phyloP scores from a whole-genome alignment of 1,140 invertebrate genomes.

The Calosoma granatense region DNA sequence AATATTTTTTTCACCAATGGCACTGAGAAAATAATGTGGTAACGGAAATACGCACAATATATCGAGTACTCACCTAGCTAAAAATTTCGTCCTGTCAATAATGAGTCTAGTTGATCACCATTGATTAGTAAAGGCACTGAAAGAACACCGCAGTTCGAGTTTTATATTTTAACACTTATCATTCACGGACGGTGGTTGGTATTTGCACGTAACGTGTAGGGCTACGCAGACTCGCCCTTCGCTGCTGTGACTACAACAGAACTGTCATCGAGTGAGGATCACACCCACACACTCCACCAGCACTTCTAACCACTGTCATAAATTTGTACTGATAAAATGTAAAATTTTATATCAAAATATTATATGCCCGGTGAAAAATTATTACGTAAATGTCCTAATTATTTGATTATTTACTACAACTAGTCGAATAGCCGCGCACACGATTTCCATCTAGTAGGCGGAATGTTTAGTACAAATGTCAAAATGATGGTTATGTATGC shows the following conservation, averaged over 20 bases:
- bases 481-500: not conserved
- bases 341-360: conserved; percentile 4
- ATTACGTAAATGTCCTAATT: conserved; percentile 8
- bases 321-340: not conserved
- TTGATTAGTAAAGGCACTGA: not conserved
- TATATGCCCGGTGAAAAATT: not conserved
- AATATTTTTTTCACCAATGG: too few relatives aligned
- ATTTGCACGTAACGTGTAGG: not conserved
- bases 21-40: too few relatives aligned
- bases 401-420: conserved; percentile 22
- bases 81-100: too few relatives aligned
- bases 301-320: not conserved
- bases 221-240: not conserved
- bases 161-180: not conserved
- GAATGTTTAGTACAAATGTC: conserved; percentile 10
- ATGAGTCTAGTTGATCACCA: not conserved
- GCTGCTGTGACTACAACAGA: not conserved
- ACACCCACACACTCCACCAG: not conserved
- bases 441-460: conserved; percentile 4
- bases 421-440: conserved; percentile 18
- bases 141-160: not conserved
- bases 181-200: not conserved
- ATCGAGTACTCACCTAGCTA: too few relatives aligned
- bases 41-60: too few relatives aligned
- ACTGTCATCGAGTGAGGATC: not conserved